A percentile compares a stretch with the other conserved stretches of the same genome.
phyloP scores from a whole-genome alignment of 2,888 invertebrate species.

The Eupithecia subumbrata region DNA sequence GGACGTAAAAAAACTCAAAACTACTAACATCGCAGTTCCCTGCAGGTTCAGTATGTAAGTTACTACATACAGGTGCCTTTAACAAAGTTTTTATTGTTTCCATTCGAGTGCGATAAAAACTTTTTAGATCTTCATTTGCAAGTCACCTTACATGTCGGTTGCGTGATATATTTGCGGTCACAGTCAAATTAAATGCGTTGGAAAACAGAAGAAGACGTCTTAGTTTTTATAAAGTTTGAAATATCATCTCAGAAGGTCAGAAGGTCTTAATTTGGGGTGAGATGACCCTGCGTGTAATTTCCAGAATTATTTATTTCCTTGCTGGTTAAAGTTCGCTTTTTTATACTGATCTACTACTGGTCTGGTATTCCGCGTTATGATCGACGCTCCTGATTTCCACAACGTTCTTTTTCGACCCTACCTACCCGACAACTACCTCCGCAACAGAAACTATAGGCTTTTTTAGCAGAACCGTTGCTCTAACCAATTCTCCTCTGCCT shows the following conservation, averaged over 20 bases:
- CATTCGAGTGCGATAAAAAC: conserved; percentile 17
- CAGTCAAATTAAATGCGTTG: not conserved
- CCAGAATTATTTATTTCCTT: not conserved
- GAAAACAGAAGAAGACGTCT: not conserved
- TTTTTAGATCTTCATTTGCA: conserved; percentile 36
- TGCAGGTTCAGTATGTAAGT: not conserved
- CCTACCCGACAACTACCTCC: too few relatives aligned
- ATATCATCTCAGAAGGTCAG: not conserved
- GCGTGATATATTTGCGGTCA: conserved; percentile 27
- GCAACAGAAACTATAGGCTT: too few relatives aligned
- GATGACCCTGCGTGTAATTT: not conserved
- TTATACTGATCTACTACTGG: too few relatives aligned
- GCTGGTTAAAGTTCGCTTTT: too few relatives aligned
- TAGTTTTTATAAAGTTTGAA: too few relatives aligned
- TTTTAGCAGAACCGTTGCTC: too few relatives aligned
- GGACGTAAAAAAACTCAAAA: not conserved
- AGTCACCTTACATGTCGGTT: conserved; percentile 29
- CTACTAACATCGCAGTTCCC: not conserved
- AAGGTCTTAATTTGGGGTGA: not conserved
- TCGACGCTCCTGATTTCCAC: too few relatives aligned
- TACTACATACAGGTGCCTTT: conserved; percentile 9
- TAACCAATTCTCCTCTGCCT: too few relatives aligned
- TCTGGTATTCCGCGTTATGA: too few relatives aligned
- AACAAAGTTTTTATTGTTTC: conserved; percentile 28
- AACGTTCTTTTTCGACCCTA: too few relatives aligned